Evolutionary conservation across 1,140 invertebrate species (phyloP).

Genomic region (Zaprionus camerounensis): DNA sequence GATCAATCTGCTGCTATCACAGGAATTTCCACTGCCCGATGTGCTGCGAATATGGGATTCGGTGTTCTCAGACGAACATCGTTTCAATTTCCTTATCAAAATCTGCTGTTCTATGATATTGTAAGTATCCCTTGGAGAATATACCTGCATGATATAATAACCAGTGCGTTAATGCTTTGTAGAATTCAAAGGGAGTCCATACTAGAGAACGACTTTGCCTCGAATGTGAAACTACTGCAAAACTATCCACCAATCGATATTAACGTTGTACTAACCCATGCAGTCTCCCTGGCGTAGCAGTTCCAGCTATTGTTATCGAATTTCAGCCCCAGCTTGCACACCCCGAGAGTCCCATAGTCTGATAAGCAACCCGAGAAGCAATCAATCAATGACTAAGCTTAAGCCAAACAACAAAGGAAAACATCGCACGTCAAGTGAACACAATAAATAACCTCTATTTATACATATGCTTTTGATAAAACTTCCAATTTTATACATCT

Average conservation of each 20-base stretch:
- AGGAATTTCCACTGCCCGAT: slow-evolving; percentile 98
- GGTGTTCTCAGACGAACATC: slow-evolving; percentile 93
- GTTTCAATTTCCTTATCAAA: slow-evolving; percentile 95
- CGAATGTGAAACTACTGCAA: slow-evolving; percentile 96
- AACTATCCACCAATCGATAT: slow-evolving; percentile 92
- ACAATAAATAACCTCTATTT: slow-evolving; percentile 41
- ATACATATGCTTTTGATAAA: slow-evolving; percentile 54
- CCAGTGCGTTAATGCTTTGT: slow-evolving; percentile 62
- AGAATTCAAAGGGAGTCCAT: slow-evolving; percentile 93
- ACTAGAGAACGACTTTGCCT: slow-evolving; percentile 93
- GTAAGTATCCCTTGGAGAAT: slow-evolving; percentile 86
- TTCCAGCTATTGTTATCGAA: background rate
- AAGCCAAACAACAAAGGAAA: slow-evolving; percentile 27
- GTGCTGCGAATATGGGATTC: slow-evolving; percentile 98
- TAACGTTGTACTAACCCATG: slow-evolving; percentile 77
- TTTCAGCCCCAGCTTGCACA: slow-evolving; percentile 35
- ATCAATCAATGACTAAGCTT: slow-evolving; percentile 55
- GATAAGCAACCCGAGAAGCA: slow-evolving; percentile 55
- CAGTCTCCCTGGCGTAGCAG: slow-evolving; percentile 66
- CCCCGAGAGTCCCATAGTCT: slow-evolving; percentile 16
- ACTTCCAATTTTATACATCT: slow-evolving; percentile 62
- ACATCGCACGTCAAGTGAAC: slow-evolving; percentile 31
- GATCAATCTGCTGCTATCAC: slow-evolving; percentile 97
- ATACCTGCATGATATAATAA: background rate
- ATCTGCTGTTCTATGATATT: slow-evolving; percentile 98